Conservation (phyloP, 2,113 vertebrate species). For the Gavialis gangeticus region DNA sequence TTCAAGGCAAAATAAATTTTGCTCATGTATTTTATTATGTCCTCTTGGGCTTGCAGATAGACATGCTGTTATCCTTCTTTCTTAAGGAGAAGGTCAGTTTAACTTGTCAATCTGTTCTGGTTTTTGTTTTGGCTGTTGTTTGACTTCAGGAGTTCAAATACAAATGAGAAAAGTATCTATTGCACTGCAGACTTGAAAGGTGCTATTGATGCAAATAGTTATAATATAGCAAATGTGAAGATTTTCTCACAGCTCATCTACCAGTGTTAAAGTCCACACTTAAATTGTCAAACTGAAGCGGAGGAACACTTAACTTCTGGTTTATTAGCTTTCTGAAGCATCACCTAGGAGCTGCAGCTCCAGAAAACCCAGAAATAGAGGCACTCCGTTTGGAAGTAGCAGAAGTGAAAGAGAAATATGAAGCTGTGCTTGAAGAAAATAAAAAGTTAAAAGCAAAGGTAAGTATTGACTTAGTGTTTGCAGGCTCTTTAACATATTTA, state of each 20-base stretch:
- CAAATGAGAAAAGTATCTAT: not conserved
- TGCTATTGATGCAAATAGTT: not conserved
- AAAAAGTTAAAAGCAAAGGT: conserved; percentile 91
- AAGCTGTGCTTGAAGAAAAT: conserved; percentile 91
- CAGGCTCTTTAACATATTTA: not conserved
- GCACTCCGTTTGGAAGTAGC: conserved; percentile 87
- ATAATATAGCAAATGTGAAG: not conserved
- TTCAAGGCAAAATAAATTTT: not conserved
- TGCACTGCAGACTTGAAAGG: not conserved
- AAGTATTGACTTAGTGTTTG: conserved; percentile 26
- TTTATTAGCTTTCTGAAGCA: conserved; percentile 92
- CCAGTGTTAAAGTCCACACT: not conserved
- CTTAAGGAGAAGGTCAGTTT: not conserved
- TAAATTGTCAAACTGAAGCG: not conserved
- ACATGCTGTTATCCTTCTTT: not conserved
- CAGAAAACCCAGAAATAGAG: conserved; percentile 86
- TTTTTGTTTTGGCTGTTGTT: not conserved
- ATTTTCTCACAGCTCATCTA: not conserved
- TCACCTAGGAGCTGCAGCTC: conserved; percentile 85
- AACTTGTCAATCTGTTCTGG: not conserved
- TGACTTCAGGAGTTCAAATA: not conserved
- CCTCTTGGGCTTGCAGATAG: not conserved
- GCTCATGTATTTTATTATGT: not conserved
- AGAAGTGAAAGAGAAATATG: conserved; percentile 90
- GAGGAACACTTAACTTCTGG: conserved; percentile 78